Evolutionary conservation across 2,888 invertebrate species (phyloP), one percentile per base, ranked within the genome.

Genomic region (Alentia gelatinosa): DNA sequence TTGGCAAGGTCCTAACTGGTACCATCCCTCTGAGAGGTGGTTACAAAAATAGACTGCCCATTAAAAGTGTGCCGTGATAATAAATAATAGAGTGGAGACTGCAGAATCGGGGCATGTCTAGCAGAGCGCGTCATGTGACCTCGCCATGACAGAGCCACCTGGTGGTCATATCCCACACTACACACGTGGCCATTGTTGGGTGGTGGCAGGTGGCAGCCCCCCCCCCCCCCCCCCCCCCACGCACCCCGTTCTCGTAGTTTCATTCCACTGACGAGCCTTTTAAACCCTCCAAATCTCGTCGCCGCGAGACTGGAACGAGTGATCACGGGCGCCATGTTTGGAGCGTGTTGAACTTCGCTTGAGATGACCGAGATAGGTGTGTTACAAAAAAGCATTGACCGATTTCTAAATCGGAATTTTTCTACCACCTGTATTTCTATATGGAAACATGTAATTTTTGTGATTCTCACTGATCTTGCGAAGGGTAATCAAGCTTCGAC

Each of bases 171-270:
- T 40, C 40, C 39, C 39, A 40, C 39, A 83, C 83, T 40, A 83
- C 39, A 40, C 83, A 30, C 83, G 83, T 83, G 83, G 37, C 83
- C 83, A 83, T 83, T 83, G 83, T 83, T 83, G 83, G 83, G 39
- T 39, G 37, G 83, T 83, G 83, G 30, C 83, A 83, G 83, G 83
- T 83, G 83, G 83, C n/a, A 12, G 83, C 33, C 23, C 68, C n/a
- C 68, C 26, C 68, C 68, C 68, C 68, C 68, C 68, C 68, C 12
- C 56, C 56, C 47, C 47, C 47, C 47, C 47, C 47, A 7, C 47
- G 9, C n/a, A n/a, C n/a, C n/a, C n/a, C n/a, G 30, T 68, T 4
- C 26, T 4, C 30, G 3, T 68, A 12, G 23, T 68, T 68, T 68
- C n/a, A n/a, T 3, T 56, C 19, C 19, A 3, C 56, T n/a, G 23